Base-by-base conservation (phyloP, 2,113 vertebrate genomes). In the Pelusios castaneus region DNA sequence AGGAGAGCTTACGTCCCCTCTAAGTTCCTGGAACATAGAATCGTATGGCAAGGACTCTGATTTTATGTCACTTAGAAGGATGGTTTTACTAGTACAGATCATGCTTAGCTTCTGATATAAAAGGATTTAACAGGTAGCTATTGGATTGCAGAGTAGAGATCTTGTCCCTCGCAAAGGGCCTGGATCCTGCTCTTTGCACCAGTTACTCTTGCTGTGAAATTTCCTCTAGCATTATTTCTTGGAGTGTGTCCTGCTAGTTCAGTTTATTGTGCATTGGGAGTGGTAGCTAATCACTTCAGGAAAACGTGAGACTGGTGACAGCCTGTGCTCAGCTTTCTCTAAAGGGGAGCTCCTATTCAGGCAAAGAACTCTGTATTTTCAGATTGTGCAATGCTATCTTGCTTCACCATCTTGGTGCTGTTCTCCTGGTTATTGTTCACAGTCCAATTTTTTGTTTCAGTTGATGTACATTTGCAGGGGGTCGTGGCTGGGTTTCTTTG, bases 361-460 rank as follows among this genome's bases (percentile, higher is more conserved):
- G 31, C 87, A n/a, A 85, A 52, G 29, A 83, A 51, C 78, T 78
- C 5, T 85, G 79, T 2, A 0, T 78, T 88, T 80, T 51, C 76
- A 52, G 67, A 17, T 81, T 87, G 45, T 79, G 7, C 22, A 31
- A 38, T 52, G 52, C 56, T 78, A 76, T 52, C 49, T 82, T 8
- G 55, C n/a, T 38, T 43, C 41, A n/a, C 5, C 70, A 34, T 41
- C 80, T 0, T 0, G 56, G 82, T 84, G 85, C 21, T 70, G 12
- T 10, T 85, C 85, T 90, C 38, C 16, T 47, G 1, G 89, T 93
- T 91, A 24, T 81, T 79, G 77, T 27, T 45, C 89, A 56, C 80
- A 94, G 58, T 82, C 94, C 91, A 34, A 6, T 92, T 95, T 95
- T 88, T 82, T 91, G 90, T 89, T 91, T 89, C 45, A 29, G 0